Evolutionary conservation across 2,797 vertebrate genomes (phyloP), one percentile per base, ranked within the genome.

Genomic region (Tauraco hartlaubi): DNA sequence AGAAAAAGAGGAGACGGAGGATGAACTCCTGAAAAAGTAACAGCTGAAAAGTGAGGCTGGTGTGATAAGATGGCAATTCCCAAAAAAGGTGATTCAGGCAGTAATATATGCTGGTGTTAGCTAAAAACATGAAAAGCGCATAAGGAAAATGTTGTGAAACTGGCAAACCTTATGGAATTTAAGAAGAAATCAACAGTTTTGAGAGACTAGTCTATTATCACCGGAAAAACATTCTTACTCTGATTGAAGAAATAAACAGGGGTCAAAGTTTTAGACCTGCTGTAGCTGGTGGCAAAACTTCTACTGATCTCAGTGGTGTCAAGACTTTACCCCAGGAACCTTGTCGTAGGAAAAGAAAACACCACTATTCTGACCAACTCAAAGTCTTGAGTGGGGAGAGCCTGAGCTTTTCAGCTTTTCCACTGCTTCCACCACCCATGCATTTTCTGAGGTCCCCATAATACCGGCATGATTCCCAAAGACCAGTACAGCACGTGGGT

Each of bases 1-100:
- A 86, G 58, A 43, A 79, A 81, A 85, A 46, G 72, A 85, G 54
- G 56, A 96, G 26, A 54, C 10, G 41, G 44, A 17, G 48, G 31
- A 33, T 89, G 91, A 94, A 89, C 87, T 92, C 31, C 71, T 87
- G 78, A 95, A 92, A 90, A 90, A 71, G 29, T 87, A 95, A 94
- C 90, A 95, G 92, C 90, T 96, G 96, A 96, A 92, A 92, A 93
- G 41, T n/a, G 23, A 89, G 33, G 49, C 52, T 96, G 49, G 93
- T 86, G 83, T 93, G 88, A 89, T 79, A 79, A 73, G 56, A 84
- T 37, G 41, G 83, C 77, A 92, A 84, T 82, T 87, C 59, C 76
- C n/a, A 25, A 64, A 86, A 54, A 90, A 39, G 23, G 58, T 90
- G 85, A 87, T 79, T 84, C 77, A 71, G 35, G 56, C 52, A 85